Conservation (phyloP, 1,140 invertebrate genomes). For the Wasmannia auropunctata region DNA sequence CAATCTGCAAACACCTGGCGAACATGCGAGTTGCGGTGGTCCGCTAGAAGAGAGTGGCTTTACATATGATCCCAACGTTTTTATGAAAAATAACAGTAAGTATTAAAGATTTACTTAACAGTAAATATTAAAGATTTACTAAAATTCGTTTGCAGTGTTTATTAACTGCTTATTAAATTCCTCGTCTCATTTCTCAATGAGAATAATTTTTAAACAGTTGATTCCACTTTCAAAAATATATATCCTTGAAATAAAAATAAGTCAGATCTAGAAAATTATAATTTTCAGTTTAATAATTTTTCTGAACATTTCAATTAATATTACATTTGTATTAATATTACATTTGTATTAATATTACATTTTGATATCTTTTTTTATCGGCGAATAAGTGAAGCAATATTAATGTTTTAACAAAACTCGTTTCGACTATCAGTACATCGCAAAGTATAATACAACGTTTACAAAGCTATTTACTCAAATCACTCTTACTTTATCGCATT, state of each 20-base stretch:
- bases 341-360: too few species aligned
- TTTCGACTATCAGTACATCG: not conserved
- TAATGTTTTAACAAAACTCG: not conserved
- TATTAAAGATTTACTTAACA: conserved; percentile 83
- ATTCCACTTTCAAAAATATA: not conserved
- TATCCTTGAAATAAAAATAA: not conserved
- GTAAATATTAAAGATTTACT: conserved; percentile 85
- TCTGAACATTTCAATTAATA: not conserved
- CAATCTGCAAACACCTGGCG: conserved; percentile 93
- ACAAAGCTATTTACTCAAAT: not conserved
- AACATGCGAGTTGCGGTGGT: conserved; percentile 93
- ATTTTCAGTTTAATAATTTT: not conserved
- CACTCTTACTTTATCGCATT: not conserved
- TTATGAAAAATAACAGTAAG: conserved; percentile 94
- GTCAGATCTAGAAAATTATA: not conserved
- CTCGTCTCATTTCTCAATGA: not conserved
- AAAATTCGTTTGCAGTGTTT: not conserved
- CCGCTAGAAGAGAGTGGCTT: conserved; percentile 90
- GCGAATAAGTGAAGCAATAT: not conserved
- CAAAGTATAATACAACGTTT: not conserved
- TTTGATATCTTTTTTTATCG: not conserved
- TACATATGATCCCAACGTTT: conserved; percentile 91
- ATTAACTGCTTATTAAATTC: not conserved
- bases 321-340: not conserved
- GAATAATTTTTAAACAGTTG: not conserved